Base-by-base conservation (phyloP, 1,140 invertebrate species). In the Wiebesia pumilae region DNA sequence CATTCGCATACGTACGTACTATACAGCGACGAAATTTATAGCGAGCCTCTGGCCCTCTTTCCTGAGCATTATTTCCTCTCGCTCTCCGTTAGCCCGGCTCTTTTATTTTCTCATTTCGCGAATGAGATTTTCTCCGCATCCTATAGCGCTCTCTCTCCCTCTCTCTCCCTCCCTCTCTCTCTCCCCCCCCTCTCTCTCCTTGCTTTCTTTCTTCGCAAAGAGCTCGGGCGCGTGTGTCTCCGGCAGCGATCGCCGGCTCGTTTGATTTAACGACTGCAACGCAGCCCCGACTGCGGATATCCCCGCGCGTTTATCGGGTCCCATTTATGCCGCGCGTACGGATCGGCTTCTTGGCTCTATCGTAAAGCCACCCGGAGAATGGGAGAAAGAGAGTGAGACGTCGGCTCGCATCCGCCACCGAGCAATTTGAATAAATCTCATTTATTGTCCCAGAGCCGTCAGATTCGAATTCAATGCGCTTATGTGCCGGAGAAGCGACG, bases 121-220 rank as follows among this genome's bases (percentile, higher is more conserved):
- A 83, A 83, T 83, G 85, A 71, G 75, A 85, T 88, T 84, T 88
- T 87, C 88, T 88, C 82, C 75, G 80, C 85, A 87, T 80, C 83
- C 87, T 89, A 62, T 27, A 62, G 51, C 87, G 87, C 88, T 86
- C 89, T 87, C 71, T 51, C 71, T 84, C 77, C 88, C 90, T 90
- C 90, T 88, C 82, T 77, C 43, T 84, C 80, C 88, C 90, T 90
- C 90, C 90, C 87, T 90, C 90, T 91, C 85, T 88, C 86, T 88
- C 90, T 91, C 91, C 91, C 90, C 90, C 89, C 89, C 43, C 89
- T 91, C 88, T 87, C 89, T 87, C 65, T 54, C 90, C 73, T 84
- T 71, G 88, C 90, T 90, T 91, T 88, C 83, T 78, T 51, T 84
- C 81, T 89, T 90, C 90, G 90, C 90, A 86, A 90, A 85, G 88